Base-by-base conservation (phyloP, 2,797 vertebrate species). In the Sus cebifrons region DNA sequence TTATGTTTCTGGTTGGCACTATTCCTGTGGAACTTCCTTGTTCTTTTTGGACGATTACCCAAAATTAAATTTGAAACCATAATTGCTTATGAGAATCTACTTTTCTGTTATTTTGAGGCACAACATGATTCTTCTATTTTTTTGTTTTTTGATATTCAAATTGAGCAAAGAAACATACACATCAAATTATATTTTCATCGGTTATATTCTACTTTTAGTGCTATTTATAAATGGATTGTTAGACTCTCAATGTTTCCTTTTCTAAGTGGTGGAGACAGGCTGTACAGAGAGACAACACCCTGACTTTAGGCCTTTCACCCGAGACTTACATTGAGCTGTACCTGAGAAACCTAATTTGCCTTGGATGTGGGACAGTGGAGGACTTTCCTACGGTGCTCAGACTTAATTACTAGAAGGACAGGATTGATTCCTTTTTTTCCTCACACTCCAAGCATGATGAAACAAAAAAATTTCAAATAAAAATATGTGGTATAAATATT, bases 41-140 rank as follows among this genome's bases (percentile, higher is more conserved):
- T 68, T 88, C 21, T 86, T 92, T 96, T 93, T 88, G 64, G 29
- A 89, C 67, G 93, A 23, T 95, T 75, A 89, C 29, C 29, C 21
- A 3, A 92, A 89, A 88, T 90, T 44, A 94, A 83, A 95, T 87
- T 40, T 86, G 75, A 97, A 97, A 68, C 74, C 6, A 40, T 78
- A 92, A 94, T 83, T 88, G n/a, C 23, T 94, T 86, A 71, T n/a
- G 23, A n/a, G 27, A 90, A 68, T 0, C 44, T 91, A 70, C 3
- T 60, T 86, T 94, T 93, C 25, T 91, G 29, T 88, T 93, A 90
- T 90, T 96, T 86, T 94, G 95, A 91, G n/a, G 7, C 20, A 58
- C 73, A 44, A 58, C 16, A 20, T 74, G 49, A 88, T 91, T 89
- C 23, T 90, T 92, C 52, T 64, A 0, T 85, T 90, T 86, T 86